Conservation (phyloP, 2,888 invertebrate genomes). For the Calliphora vomitoria region DNA sequence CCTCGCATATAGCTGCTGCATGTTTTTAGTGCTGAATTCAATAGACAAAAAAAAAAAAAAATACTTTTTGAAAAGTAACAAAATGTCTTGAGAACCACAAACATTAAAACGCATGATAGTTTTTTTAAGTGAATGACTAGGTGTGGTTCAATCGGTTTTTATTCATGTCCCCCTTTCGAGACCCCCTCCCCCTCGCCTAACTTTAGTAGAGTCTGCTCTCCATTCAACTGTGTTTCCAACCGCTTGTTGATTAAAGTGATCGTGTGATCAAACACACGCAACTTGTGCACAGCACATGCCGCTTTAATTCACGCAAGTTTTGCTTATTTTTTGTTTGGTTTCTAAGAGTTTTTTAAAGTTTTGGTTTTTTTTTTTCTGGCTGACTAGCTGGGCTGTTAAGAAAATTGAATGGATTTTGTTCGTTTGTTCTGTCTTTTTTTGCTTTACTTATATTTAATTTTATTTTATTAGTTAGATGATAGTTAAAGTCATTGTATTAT, state of each 20-base stretch:
- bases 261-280: slow-evolving; percentile 74
- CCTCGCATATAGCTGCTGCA: slow-evolving; percentile 45
- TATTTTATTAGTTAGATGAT: slow-evolving; percentile 61
- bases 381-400: slow-evolving; percentile 4
- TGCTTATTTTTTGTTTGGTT: background rate
- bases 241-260: slow-evolving; percentile 66
- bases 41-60: slow-evolving; percentile 12
- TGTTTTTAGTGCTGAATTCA: background rate
- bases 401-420: slow-evolving; percentile 61
- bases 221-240: slow-evolving; percentile 30
- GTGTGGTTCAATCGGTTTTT: slow-evolving; percentile 65
- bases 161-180: background rate
- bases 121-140: slow-evolving; percentile 69
- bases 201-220: background rate
- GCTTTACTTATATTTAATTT: slow-evolving; percentile 25
- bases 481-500: slow-evolving; percentile 61
- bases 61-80: slow-evolving; percentile 47
- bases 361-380: background rate
- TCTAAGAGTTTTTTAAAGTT: background rate
- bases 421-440: slow-evolving; percentile 16
- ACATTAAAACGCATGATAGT: slow-evolving; percentile 66
- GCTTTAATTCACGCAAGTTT: slow-evolving; percentile 70
- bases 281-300: slow-evolving; percentile 74
- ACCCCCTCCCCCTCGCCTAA: background rate
- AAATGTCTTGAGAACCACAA: slow-evolving; percentile 62